A percentile compares a stretch with the other conserved stretches of the same genome.
phyloP scores from a whole-genome alignment of 2,113 vertebrate genomes.

The Syngnathoides biaculeatus region DNA sequence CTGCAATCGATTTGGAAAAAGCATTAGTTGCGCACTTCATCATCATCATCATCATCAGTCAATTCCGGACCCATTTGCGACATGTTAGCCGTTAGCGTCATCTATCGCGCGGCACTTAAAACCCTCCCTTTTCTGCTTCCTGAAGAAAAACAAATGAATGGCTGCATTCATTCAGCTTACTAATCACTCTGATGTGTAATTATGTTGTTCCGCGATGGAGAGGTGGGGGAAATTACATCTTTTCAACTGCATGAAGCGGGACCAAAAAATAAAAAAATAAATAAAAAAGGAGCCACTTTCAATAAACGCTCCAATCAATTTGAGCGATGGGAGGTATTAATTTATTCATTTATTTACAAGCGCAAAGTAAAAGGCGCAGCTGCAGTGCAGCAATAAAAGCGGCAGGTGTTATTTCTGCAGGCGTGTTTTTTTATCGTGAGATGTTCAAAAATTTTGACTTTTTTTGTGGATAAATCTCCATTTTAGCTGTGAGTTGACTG shows the following conservation, averaged over 20 bases:
- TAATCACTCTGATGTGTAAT: slow-evolving; percentile 3
- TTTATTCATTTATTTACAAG: slow-evolving; percentile 2
- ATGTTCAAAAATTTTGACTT: neutral
- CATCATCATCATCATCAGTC: no score
- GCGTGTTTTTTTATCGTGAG: neutral
- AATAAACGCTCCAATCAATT: slow-evolving; percentile 6
- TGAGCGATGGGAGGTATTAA: neutral
- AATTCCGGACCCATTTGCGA: neutral
- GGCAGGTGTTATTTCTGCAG: neutral
- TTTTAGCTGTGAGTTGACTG: neutral
- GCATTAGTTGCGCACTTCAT: no score
- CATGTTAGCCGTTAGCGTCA: neutral
- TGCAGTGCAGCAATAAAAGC: neutral
- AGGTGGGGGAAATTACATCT: slow-evolving; percentile 2
- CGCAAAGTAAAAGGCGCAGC: neutral
- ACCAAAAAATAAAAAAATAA: no score
- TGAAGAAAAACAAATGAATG: neutral
- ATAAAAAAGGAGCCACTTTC: neutral
- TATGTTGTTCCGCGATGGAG: neutral
- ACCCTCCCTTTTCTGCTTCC: neutral
- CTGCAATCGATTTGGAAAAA: neutral
- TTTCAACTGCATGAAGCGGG: neutral
- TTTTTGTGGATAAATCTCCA: neutral
- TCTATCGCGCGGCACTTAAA: neutral
- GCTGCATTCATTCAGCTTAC: neutral